Evolutionary conservation across 2,113 vertebrate genomes (phyloP).

Genomic region (Nothocercus julius): DNA sequence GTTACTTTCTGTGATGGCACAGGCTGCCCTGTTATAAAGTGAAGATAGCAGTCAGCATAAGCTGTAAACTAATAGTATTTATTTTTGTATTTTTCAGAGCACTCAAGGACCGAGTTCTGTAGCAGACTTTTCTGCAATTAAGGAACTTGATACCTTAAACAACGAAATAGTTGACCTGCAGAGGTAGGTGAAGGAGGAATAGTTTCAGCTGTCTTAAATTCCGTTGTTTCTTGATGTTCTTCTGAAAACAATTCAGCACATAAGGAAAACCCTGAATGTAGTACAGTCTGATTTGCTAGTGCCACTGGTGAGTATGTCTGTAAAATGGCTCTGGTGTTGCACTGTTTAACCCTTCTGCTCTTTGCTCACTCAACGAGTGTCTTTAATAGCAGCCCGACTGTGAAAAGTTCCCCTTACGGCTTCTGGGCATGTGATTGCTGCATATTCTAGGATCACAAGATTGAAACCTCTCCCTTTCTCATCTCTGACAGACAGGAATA

Average conservation of each 20-base stretch:
- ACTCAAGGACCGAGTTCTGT: constrained; percentile 79
- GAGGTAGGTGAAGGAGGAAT: constrained; percentile 80
- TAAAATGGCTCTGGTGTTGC: background rate
- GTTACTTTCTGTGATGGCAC: background rate
- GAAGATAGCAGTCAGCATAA: background rate
- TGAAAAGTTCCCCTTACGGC: background rate
- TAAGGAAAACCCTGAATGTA: background rate
- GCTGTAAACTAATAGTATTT: background rate
- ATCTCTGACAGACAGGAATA: background rate
- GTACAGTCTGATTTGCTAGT: background rate
- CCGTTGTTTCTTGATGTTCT: background rate
- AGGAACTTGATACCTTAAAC: constrained; percentile 95
- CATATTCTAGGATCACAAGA: background rate
- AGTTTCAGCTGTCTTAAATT: background rate
- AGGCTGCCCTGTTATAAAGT: background rate
- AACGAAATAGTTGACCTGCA: constrained; percentile 98
- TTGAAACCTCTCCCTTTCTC: background rate
- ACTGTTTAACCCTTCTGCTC: background rate
- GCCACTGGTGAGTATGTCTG: background rate
- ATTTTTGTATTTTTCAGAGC: constrained; percentile 80
- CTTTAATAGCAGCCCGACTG: background rate
- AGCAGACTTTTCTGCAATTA: constrained; percentile 98
- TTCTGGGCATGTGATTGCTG: background rate
- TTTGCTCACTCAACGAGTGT: background rate
- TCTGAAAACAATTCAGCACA: background rate